Evolutionary conservation across 2,113 vertebrate genomes (phyloP).

Genomic region (Albula glossodonta): DNA sequence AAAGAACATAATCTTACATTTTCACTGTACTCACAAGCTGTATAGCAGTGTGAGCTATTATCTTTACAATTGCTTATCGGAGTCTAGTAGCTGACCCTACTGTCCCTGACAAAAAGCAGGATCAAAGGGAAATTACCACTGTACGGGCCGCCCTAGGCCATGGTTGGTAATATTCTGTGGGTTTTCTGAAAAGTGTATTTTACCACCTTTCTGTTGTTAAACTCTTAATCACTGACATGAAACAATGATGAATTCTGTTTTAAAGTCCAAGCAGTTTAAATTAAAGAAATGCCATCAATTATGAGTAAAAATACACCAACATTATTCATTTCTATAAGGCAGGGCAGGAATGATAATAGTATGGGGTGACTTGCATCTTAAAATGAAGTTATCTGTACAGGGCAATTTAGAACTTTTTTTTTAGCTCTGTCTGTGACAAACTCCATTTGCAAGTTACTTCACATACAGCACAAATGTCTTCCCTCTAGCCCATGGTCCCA

Average conservation of each 20-base stretch:
- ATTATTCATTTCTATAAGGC: background rate
- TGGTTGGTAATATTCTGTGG: background rate
- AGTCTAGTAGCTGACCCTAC: background rate
- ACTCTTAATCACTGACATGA: no score
- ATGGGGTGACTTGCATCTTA: background rate
- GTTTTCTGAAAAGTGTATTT: background rate
- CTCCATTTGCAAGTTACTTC: constrained; percentile 51
- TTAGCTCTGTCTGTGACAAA: constrained; percentile 31
- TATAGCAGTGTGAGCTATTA: background rate
- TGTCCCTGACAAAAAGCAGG: background rate
- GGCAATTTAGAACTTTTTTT: background rate
- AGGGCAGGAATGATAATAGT: background rate
- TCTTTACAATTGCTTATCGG: background rate
- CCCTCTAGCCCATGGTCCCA: constrained; percentile 40
- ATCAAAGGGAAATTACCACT: background rate
- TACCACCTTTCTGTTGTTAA: background rate
- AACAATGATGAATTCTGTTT: constrained; percentile 45
- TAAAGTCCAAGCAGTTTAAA: constrained; percentile 12
- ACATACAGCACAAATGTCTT: constrained; percentile 33
- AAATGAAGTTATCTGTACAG: background rate
- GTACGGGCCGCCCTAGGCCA: background rate
- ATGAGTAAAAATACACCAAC: background rate
- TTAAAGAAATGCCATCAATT: background rate
- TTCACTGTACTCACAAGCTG: background rate
- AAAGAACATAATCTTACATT: background rate